phyloP scores from a whole-genome alignment of 2,113 vertebrate genomes.

The Prochilodus magdalenae region DNA sequence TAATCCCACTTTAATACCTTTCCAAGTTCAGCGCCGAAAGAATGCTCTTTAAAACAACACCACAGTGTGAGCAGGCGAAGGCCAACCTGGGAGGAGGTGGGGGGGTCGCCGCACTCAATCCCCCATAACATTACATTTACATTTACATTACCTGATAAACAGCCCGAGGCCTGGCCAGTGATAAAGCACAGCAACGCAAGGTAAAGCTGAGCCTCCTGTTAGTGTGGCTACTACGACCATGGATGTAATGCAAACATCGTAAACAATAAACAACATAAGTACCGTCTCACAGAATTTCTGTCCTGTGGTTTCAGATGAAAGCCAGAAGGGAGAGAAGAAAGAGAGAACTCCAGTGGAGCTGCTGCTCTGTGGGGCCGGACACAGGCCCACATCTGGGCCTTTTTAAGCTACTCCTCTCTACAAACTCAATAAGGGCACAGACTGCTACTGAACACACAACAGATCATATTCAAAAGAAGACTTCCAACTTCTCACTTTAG shows the following conservation, averaged over 20 bases:
- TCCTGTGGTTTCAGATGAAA: conserved; percentile 56
- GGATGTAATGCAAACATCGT: background rate
- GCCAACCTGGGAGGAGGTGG: too few relatives aligned
- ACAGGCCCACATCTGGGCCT: conserved; percentile 50
- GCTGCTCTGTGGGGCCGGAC: conserved; percentile 30
- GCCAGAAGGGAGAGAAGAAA: conserved; percentile 38
- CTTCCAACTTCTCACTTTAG: background rate
- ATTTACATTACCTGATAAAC: conserved; percentile 83
- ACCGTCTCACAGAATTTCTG: conserved; percentile 44
- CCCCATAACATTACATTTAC: conserved; percentile 77
- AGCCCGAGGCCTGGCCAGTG: conserved; percentile 41
- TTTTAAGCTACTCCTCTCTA: conserved; percentile 47
- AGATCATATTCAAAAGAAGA: conserved; percentile 9
- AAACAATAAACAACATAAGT: conserved; percentile 37
- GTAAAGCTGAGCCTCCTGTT: conserved; percentile 22
- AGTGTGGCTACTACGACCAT: conserved; percentile 13
- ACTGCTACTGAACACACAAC: conserved; percentile 41
- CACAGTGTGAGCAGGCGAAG: conserved; percentile 79
- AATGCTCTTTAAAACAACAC: conserved; percentile 90
- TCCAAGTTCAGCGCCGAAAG: conserved; percentile 92
- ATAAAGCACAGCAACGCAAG: background rate
- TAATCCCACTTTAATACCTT: conserved; percentile 97
- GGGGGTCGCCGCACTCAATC: conserved; percentile 68
- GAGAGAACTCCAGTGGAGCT: conserved; percentile 39
- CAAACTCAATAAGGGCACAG: conserved; percentile 43